Conservation (phyloP, 37 sponge, comb jelly and placozoan species). For the Cladorhizidae sp. region DNA sequence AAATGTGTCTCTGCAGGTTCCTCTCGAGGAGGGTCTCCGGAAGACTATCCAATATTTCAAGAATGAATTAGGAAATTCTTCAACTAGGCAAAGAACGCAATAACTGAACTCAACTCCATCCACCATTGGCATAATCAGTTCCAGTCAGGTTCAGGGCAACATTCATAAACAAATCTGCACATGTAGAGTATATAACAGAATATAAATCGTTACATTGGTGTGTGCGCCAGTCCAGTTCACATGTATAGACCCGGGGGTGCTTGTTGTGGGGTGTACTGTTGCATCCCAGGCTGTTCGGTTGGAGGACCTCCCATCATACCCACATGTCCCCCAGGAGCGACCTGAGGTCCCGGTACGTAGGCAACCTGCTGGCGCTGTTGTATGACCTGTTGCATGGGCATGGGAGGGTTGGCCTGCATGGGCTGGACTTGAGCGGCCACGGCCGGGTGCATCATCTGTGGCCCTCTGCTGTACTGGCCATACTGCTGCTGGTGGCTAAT, state of each 20-base stretch:
- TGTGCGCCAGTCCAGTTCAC: too few relatives aligned
- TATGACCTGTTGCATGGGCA: constrained; percentile 39
- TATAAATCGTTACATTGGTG: too few relatives aligned
- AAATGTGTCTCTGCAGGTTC: constrained; percentile 54
- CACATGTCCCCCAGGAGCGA: neutral
- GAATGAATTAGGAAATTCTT: constrained; percentile 37
- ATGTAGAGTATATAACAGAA: too few relatives aligned
- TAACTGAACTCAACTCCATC: too few relatives aligned
- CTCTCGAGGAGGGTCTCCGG: constrained; percentile 62
- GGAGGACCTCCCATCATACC: constrained; percentile 10
- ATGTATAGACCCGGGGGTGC: neutral
- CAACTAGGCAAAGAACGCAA: too few relatives aligned
- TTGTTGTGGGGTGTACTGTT: constrained; percentile 36
- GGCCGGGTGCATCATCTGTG: neutral
- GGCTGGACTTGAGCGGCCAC: constrained; percentile 13
- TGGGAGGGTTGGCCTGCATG: constrained; percentile 39
- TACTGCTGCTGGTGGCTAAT: neutral
- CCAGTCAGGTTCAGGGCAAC: too few relatives aligned
- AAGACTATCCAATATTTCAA: constrained; percentile 74
- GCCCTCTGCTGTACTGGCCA: constrained; percentile 2
- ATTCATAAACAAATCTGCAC: too few relatives aligned
- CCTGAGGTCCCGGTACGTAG: neutral
- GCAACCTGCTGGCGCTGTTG: neutral
- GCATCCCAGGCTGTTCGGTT: neutral
- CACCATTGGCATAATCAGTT: too few relatives aligned